Conservation (phyloP, 2,888 invertebrate species). For the Apocheima hispidaria region DNA sequence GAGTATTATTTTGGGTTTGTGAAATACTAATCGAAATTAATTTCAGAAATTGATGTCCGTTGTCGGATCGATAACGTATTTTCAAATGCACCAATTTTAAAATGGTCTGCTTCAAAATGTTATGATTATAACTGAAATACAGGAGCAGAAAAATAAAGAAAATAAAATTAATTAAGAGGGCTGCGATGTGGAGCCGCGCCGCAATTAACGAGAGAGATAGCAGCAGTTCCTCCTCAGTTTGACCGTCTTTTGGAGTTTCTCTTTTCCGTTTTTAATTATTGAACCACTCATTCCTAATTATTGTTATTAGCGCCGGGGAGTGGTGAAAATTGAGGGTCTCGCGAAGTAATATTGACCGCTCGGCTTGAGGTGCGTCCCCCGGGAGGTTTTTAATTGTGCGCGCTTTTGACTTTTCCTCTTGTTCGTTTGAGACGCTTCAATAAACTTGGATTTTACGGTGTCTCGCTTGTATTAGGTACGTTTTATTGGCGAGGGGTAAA, state of each 20-base stretch:
- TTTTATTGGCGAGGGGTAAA: slow-evolving; percentile 66
- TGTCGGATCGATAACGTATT: background rate
- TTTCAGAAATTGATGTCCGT: background rate
- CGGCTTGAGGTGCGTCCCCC: slow-evolving; percentile 72
- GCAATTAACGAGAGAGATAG: slow-evolving; percentile 58
- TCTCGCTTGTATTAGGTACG: slow-evolving; percentile 69
- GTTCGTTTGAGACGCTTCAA: slow-evolving; percentile 81
- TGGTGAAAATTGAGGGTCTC: slow-evolving; percentile 85
- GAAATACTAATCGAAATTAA: slow-evolving; percentile 3
- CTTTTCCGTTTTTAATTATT: slow-evolving; percentile 87
- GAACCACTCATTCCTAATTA: slow-evolving; percentile 87
- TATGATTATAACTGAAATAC: slow-evolving; percentile 75
- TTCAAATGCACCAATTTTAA: slow-evolving; percentile 46
- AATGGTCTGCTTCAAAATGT: slow-evolving; percentile 57
- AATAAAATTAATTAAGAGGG: slow-evolving; percentile 72
- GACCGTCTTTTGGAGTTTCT: slow-evolving; percentile 77
- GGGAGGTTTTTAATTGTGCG: slow-evolving; percentile 83
- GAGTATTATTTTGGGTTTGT: slow-evolving; percentile 24
- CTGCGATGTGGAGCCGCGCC: slow-evolving; percentile 52
- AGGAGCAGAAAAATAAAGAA: slow-evolving; percentile 70
- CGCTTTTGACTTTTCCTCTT: slow-evolving; percentile 82
- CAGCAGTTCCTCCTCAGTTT: slow-evolving; percentile 55
- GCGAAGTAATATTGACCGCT: slow-evolving; percentile 83
- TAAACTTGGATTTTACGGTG: slow-evolving; percentile 80
- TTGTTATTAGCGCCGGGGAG: slow-evolving; percentile 86